phyloP scores from a whole-genome alignment of 2,888 invertebrate genomes.

The Apamea sordens region DNA sequence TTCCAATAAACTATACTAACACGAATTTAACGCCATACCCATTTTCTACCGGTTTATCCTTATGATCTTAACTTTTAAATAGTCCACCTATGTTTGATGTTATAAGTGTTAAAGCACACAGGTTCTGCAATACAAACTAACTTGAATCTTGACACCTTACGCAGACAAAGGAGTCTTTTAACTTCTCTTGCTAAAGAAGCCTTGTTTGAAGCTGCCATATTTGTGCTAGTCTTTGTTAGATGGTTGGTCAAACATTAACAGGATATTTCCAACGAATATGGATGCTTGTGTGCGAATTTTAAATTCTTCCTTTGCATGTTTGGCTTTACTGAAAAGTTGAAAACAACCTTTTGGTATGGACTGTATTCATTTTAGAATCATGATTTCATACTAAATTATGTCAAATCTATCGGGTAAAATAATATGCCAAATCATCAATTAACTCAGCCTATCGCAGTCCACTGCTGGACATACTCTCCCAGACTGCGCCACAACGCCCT shows the following conservation, averaged over 20 bases:
- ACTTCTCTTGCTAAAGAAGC: conserved; percentile 10
- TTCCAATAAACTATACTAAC: too few relatives aligned
- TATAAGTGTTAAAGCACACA: neutral
- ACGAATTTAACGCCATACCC: neutral
- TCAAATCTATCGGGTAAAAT: too few relatives aligned
- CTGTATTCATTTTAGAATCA: too few relatives aligned
- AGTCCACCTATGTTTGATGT: neutral
- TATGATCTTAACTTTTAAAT: neutral
- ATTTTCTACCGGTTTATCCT: neutral
- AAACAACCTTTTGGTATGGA: too few relatives aligned
- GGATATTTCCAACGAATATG: conserved; percentile 13
- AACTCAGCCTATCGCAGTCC: too few relatives aligned
- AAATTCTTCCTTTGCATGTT: conserved; percentile 10
- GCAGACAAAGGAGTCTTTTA: conserved; percentile 7
- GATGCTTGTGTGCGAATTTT: neutral
- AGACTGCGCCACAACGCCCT: too few relatives aligned
- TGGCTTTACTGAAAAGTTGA: neutral
- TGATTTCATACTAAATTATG: too few relatives aligned
- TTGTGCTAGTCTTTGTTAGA: conserved; percentile 12
- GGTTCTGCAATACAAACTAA: neutral
- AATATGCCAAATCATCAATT: too few relatives aligned
- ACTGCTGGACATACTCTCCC: too few relatives aligned
- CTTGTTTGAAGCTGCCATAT: conserved; percentile 21
- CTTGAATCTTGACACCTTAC: conserved; percentile 3
- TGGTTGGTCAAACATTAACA: conserved; percentile 1